Percentiles rank a stretch among this genome's conserved stretches.
Evolutionary conservation across 1,140 invertebrate species (phyloP).

Genomic region (Micrasema minimum): DNA sequence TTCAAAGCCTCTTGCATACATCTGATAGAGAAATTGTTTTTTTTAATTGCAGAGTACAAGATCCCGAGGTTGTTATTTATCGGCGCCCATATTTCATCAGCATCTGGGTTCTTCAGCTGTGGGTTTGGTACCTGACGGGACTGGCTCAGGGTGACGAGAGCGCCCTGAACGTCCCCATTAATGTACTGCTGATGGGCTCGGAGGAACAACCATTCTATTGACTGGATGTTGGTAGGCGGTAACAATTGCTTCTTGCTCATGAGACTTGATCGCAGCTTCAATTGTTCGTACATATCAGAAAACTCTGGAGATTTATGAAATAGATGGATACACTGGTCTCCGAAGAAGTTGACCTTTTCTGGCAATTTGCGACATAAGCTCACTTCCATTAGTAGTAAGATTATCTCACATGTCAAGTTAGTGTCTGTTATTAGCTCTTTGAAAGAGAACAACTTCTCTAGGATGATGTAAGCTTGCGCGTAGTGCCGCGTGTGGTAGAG

Average conservation of each 20-base stretch:
- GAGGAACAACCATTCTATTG: conserved; percentile 64
- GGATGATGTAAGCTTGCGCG: conserved; percentile 75
- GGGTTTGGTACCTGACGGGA: conserved; percentile 63
- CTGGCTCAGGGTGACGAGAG: conserved; percentile 65
- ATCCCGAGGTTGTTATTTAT: conserved; percentile 92
- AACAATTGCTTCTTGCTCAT: conserved; percentile 65
- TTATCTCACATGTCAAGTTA: conserved; percentile 61
- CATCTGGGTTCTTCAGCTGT: conserved; percentile 42
- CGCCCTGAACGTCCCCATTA: conserved; percentile 68
- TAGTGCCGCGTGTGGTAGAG: conserved; percentile 85
- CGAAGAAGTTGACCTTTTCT: conserved; percentile 60
- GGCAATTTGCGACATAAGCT: conserved; percentile 61
- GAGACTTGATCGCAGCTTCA: conserved; percentile 65
- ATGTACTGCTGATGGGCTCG: conserved; percentile 69
- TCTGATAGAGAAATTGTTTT: conserved; percentile 86
- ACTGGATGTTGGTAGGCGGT: conserved; percentile 62
- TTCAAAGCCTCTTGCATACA: conserved; percentile 87
- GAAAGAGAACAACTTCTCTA: conserved; percentile 69
- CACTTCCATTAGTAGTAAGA: conserved; percentile 65
- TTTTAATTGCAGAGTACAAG: conserved; percentile 86
- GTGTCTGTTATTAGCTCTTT: conserved; percentile 60
- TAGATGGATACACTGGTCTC: conserved; percentile 58
- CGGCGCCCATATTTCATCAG: conserved; percentile 71
- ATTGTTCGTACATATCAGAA: conserved; percentile 61
- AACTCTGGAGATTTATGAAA: conserved; percentile 59